These are phyloP conservation scores for Sesamia nonagrioides DNA, from an alignment of 1,140 invertebrate species.

Conservation along the genomic window DNA sequence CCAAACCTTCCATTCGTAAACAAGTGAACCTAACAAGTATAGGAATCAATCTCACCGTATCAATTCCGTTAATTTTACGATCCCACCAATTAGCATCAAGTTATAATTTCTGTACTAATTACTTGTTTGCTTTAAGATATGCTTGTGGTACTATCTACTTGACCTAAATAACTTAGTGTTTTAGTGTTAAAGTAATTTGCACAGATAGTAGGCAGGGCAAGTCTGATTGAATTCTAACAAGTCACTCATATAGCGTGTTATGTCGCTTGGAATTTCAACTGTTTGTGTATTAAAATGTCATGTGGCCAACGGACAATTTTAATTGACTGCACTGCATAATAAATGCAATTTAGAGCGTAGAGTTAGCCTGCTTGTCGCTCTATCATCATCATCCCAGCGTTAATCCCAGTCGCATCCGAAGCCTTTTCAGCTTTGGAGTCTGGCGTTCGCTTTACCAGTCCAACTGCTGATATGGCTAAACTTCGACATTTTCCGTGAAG, in stretches of 20 bases:
- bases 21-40: neutral
- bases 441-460: no score
- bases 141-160: conserved; percentile 27
- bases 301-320: conserved; percentile 14
- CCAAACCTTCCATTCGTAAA: neutral
- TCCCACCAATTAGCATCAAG: conserved; percentile 23
- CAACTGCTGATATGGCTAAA: no score
- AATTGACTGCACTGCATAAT: conserved; percentile 11
- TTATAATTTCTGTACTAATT: conserved; percentile 33
- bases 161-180: conserved; percentile 36
- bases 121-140: conserved; percentile 40
- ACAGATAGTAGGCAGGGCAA: conserved; percentile 12
- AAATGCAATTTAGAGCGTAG: conserved; percentile 3
- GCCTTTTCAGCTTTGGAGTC: no score
- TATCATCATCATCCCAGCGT: no score
- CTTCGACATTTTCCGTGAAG: no score
- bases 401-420: no score
- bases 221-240: conserved; percentile 27
- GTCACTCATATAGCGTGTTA: neutral
- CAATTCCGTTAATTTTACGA: conserved; percentile 18
- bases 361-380: neutral
- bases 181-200: conserved; percentile 30
- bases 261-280: conserved; percentile 14
- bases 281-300: conserved; percentile 29
- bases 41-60: conserved; percentile 9